Conservation (phyloP, 2,113 vertebrate genomes). For the Ceyx cyanopectus region DNA sequence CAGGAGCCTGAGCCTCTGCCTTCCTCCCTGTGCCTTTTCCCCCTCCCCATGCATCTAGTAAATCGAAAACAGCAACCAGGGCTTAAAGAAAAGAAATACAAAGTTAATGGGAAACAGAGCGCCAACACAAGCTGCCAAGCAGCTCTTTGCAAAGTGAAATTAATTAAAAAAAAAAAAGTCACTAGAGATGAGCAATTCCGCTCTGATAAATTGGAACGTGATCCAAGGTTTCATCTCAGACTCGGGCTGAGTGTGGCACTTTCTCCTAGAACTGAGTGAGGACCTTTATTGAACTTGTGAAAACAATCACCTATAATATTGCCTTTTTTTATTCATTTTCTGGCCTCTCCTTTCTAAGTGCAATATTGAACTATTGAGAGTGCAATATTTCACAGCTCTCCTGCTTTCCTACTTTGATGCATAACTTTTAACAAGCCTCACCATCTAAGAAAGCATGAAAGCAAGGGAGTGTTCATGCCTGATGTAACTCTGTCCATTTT, state of each 20-base stretch:
- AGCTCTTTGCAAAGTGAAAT: conserved; percentile 55
- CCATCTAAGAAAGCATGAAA: neutral
- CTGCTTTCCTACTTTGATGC: neutral
- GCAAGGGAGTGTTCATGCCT: neutral
- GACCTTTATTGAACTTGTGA: neutral
- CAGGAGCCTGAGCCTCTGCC: neutral
- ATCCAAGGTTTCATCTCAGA: neutral
- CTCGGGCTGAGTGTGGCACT: neutral
- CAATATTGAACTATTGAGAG: neutral
- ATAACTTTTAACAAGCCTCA: neutral
- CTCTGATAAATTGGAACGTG: neutral
- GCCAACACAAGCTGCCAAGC: neutral
- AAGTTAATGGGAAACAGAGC: conserved; percentile 64
- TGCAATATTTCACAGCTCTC: neutral
- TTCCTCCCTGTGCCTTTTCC: neutral
- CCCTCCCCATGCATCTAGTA: neutral
- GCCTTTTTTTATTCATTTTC: neutral
- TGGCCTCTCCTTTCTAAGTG: neutral
- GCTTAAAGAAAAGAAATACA: conserved; percentile 16
- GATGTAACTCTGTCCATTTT: neutral
- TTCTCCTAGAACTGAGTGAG: neutral
- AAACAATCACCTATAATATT: neutral
- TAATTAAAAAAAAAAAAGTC: conserved; percentile 17
- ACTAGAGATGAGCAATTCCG: neutral
- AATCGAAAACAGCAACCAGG: conserved; percentile 30